phyloP scores from a whole-genome alignment of 1,140 invertebrate species.

The Thaumetopoea pityocampa region DNA sequence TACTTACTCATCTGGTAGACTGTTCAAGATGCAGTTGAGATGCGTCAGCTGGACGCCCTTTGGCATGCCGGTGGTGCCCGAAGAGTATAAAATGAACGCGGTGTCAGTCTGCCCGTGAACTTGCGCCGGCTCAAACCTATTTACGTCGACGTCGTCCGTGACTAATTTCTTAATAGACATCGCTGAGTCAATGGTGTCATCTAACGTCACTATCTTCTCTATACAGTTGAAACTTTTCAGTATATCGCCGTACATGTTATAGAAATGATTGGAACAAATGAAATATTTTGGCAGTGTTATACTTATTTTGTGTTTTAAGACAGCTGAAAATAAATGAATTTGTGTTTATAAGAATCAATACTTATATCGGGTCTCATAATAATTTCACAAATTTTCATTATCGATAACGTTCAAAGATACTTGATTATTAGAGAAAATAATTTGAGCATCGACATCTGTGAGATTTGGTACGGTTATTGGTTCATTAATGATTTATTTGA shows the following conservation, averaged over 20 bases:
- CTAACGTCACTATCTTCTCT: constrained; percentile 34
- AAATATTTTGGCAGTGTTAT: constrained; percentile 48
- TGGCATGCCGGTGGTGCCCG: constrained; percentile 85
- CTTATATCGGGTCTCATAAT: too few species aligned
- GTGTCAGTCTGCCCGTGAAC: constrained; percentile 43
- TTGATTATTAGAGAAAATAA: too few species aligned
- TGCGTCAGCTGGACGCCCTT: constrained; percentile 85
- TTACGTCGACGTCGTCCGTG: constrained; percentile 30
- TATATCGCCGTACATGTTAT: constrained; percentile 40
- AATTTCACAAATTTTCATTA: too few species aligned
- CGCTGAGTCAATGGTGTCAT: constrained; percentile 22
- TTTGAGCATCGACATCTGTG: too few species aligned
- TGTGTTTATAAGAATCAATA: too few species aligned
- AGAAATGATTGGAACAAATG: constrained; percentile 41
- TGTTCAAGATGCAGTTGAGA: constrained; percentile 78
- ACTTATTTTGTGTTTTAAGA: constrained; percentile 39
- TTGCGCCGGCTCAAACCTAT: constrained; percentile 37
- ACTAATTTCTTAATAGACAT: constrained; percentile 31
- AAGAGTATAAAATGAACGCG: constrained; percentile 72
- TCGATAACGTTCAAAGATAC: too few species aligned
- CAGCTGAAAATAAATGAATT: constrained; percentile 31
- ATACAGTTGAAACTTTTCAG: constrained; percentile 36
- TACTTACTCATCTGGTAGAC: constrained; percentile 47
- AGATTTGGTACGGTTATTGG: too few species aligned
- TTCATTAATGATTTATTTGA: too few species aligned